Evolutionary conservation across 2,888 invertebrate genomes (phyloP), one percentile per base, ranked within the genome.

Genomic region (Dolomedes plantarius): DNA sequence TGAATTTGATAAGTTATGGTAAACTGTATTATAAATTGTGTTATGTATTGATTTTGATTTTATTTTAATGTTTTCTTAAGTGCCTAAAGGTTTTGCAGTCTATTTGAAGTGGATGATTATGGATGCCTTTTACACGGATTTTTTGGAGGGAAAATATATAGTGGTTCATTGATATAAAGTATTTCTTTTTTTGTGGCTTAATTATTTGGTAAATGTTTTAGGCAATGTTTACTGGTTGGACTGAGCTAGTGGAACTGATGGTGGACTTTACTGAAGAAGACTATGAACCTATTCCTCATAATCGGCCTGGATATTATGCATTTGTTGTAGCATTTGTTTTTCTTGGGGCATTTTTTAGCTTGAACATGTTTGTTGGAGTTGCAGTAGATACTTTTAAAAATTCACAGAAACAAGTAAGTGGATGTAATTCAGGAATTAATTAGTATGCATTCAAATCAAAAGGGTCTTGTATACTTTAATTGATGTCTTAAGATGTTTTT

Each of bases 351-450:
- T 79, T 79, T 46, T 69, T 86, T 13, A 68, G 69, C 32, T 28
- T 78, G 39, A 86, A 86, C 39, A 46, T 86, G 16, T 79, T 86
- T 64, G 68, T 86, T 69, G 85, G 74, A 28, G 74, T 74, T 50
- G 62, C 69, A 16, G 79, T 86, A 0, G 79, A 86, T 69, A 68
- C 78, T 2, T 86, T 71, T 39, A 73, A 74, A 50, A 7, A 16
- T 9, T 74, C 46, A 69, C 68, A 64, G 11, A 74, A 74, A 73
- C 27, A 64, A 19, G 85, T 79, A 29, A 74, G 78, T 78, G 13
- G 6, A 16, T 39, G n/a, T n/a, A n/a, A n/a, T n/a, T n/a, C n/a
- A n/a, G n/a, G n/a, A n/a, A 13, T 6, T 3, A 46, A 46, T 46
- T 6, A n/a, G n/a, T n/a, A n/a, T n/a, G n/a, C n/a, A 69, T 68